A percentile compares a stretch with the other conserved stretches of the same genome.
Conservation (phyloP, 2,797 vertebrate genomes). For the Channa striata region DNA sequence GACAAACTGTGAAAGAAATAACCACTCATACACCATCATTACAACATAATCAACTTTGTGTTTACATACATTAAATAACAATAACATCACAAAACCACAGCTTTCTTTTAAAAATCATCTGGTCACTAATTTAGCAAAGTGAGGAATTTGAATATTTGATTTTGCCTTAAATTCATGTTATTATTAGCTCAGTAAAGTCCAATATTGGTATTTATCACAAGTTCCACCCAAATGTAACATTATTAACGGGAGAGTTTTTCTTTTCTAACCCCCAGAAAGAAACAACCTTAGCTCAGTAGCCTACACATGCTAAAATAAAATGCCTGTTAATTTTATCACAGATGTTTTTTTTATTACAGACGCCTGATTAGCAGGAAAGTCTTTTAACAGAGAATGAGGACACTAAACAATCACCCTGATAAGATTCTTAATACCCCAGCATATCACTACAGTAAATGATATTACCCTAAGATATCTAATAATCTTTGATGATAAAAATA, state of each 20-base stretch:
- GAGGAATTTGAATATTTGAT: neutral
- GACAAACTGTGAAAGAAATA: slow-evolving; percentile 49
- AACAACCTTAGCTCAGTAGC: neutral
- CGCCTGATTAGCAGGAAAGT: neutral
- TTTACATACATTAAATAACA: slow-evolving; percentile 61
- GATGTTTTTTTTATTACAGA: slow-evolving; percentile 5
- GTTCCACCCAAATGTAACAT: neutral
- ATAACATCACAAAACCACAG: slow-evolving; percentile 31
- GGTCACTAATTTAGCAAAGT: slow-evolving; percentile 5
- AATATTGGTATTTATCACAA: slow-evolving; percentile 6
- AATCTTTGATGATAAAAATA: slow-evolving; percentile 2
- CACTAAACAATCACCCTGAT: slow-evolving; percentile 2
- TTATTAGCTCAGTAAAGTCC: too few relatives aligned
- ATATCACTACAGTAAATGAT: neutral
- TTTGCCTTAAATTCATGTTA: neutral
- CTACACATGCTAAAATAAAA: neutral
- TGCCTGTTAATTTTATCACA: slow-evolving; percentile 10
- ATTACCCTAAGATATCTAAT: neutral
- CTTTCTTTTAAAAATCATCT: slow-evolving; percentile 29
- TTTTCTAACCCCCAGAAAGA: neutral
- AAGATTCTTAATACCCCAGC: neutral
- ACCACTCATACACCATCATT: slow-evolving; percentile 46
- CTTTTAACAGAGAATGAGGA: slow-evolving; percentile 10
- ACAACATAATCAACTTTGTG: slow-evolving; percentile 51
- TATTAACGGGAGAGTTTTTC: neutral